Conservation (phyloP, 2,888 invertebrate species). For the Drosophila histrio region DNA sequence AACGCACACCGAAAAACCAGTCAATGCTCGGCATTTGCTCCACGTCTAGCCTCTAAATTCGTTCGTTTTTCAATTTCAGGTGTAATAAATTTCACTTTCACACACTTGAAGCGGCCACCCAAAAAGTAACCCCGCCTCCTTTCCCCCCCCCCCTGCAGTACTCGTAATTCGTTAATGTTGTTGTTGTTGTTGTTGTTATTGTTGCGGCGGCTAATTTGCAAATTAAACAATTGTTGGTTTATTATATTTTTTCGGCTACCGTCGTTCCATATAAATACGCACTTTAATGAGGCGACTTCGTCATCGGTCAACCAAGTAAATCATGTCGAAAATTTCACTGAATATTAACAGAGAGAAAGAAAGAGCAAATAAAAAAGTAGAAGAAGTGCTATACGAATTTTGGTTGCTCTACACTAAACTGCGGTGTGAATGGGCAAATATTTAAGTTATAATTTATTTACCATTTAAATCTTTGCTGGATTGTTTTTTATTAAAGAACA, state of each 20-base stretch:
- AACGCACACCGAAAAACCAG: conserved; percentile 7
- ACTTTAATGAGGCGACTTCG: conserved; percentile 22
- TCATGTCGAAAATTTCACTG: conserved; percentile 70
- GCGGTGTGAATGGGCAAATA: no score
- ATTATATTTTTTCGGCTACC: conserved; percentile 36
- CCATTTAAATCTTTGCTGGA: no score
- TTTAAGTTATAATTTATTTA: no score
- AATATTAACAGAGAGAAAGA: conserved; percentile 19
- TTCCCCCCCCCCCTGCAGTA: conserved; percentile 2
- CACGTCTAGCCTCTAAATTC: conserved; percentile 61
- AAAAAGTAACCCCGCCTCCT: conserved; percentile 39
- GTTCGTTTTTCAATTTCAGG: conserved; percentile 55
- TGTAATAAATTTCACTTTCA: conserved; percentile 79
- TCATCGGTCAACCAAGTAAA: conserved; percentile 49
- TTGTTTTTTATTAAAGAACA: no score
- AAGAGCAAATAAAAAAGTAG: neutral
- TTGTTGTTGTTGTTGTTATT: conserved; percentile 9
- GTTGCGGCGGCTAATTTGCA: conserved; percentile 59
- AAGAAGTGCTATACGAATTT: conserved; percentile 15
- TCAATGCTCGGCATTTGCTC: conserved; percentile 18
- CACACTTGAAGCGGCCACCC: conserved; percentile 65
- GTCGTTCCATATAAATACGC: conserved; percentile 66
- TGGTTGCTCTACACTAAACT: conserved; percentile 25
- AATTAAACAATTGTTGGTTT: conserved; percentile 38
- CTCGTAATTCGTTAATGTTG: conserved; percentile 8